Percentiles rank a stretch among this genome's conserved stretches.
Evolutionary conservation across 2,888 invertebrate species (phyloP).

Genomic region (Oxyscelio sp.): DNA sequence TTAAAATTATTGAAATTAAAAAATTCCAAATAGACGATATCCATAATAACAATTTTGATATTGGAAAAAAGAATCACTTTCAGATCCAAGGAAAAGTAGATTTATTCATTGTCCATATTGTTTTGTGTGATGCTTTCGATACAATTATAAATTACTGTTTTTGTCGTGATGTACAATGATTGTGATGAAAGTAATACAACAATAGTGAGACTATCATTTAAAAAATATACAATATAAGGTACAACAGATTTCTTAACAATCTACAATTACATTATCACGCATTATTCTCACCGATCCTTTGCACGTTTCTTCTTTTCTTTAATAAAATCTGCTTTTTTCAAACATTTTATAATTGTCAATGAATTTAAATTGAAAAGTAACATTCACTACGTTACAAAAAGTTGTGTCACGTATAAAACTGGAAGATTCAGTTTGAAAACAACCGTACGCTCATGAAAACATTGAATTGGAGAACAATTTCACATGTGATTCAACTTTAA

Average conservation of each 20-base stretch:
- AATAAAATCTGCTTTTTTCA: neutral
- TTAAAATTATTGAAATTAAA: too few species aligned
- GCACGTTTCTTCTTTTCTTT: slow-evolving; percentile 10
- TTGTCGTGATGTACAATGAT: slow-evolving; percentile 43
- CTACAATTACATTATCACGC: slow-evolving; percentile 37
- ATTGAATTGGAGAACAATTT: neutral
- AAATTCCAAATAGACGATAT: too few species aligned
- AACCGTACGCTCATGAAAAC: neutral
- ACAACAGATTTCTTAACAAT: slow-evolving; percentile 56
- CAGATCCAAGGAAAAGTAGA: neutral
- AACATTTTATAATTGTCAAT: slow-evolving; percentile 5
- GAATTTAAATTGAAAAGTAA: neutral
- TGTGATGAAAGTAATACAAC: slow-evolving; percentile 45
- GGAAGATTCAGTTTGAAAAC: slow-evolving; percentile 42
- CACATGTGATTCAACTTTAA: neutral
- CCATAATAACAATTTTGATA: too few species aligned
- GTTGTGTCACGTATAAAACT: slow-evolving; percentile 28
- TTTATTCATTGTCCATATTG: slow-evolving; percentile 10
- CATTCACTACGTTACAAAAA: slow-evolving; percentile 14
- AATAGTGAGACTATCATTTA: slow-evolving; percentile 46
- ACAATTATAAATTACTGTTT: slow-evolving; percentile 20
- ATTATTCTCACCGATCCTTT: neutral
- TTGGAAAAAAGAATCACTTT: neutral
- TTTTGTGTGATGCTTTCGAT: slow-evolving; percentile 1
- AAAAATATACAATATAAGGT: slow-evolving; percentile 65